Conservation (phyloP, 2,113 vertebrate genomes). For the Sceloporus tristichus region DNA sequence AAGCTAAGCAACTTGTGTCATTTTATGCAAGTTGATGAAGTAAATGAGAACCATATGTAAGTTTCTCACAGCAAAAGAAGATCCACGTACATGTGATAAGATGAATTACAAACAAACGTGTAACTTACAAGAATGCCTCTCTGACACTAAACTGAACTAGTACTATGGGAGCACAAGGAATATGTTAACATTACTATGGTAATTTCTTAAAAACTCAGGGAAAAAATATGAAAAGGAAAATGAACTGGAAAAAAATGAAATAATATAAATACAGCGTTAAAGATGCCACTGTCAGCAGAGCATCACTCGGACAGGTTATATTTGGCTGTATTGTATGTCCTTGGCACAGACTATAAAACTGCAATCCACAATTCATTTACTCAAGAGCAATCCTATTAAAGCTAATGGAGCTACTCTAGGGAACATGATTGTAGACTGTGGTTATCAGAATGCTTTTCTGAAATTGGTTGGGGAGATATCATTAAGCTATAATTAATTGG, state of each 20-base stretch:
- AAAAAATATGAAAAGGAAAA: background rate
- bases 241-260: background rate
- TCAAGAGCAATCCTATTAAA: conserved; percentile 8
- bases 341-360: too few relatives aligned
- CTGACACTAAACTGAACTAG: too few relatives aligned
- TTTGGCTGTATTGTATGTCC: background rate
- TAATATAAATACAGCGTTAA: background rate
- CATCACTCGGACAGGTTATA: background rate
- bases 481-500: conserved; percentile 43
- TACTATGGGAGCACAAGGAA: too few relatives aligned
- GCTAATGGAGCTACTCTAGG: conserved; percentile 5
- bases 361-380: background rate
- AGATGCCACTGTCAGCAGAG: too few relatives aligned
- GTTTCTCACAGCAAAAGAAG: background rate
- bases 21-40: background rate
- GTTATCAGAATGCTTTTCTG: conserved; percentile 3
- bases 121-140: background rate
- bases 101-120: too few relatives aligned
- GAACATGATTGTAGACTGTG: background rate
- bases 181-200: background rate
- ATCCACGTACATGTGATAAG: too few relatives aligned
- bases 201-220: background rate
- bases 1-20: background rate
- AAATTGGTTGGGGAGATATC: conserved; percentile 27
- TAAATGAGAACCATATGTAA: background rate